Evolutionary conservation across 2,113 vertebrate genomes (phyloP).

Genomic region (Pholis gunnellus): DNA sequence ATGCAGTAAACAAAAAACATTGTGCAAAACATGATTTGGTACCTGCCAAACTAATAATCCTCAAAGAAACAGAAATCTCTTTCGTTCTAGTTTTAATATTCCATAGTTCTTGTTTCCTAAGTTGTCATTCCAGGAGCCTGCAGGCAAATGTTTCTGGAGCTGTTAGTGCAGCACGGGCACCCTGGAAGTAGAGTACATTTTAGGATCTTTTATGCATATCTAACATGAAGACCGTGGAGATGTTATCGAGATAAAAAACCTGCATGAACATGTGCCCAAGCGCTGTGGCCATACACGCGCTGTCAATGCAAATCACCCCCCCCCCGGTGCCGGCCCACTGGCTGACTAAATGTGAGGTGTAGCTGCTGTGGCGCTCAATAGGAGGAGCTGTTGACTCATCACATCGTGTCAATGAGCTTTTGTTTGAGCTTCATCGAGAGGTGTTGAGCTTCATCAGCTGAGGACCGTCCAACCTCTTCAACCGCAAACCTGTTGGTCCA

Average conservation of each 20-base stretch:
- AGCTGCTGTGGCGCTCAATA: conserved; percentile 62
- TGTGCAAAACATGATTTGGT: conserved; percentile 47
- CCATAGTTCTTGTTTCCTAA: conserved; percentile 48
- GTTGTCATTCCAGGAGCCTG: conserved; percentile 63
- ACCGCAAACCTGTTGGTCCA: conserved; percentile 15
- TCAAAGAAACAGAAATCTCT: conserved; percentile 49
- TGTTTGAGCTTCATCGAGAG: neutral
- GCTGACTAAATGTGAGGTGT: conserved; percentile 12
- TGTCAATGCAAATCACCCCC: conserved; percentile 51
- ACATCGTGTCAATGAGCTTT: conserved; percentile 14
- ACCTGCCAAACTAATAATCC: conserved; percentile 50
- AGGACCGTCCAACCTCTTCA: conserved; percentile 23
- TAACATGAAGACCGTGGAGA: conserved; percentile 54
- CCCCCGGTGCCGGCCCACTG: conserved; percentile 17
- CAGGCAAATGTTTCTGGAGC: conserved; percentile 51
- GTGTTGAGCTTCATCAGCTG: conserved; percentile 6
- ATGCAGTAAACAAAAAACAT: conserved; percentile 45
- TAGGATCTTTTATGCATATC: conserved; percentile 44
- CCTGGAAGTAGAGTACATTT: conserved; percentile 49
- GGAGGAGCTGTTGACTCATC: conserved; percentile 79
- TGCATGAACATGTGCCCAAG: conserved; percentile 39
- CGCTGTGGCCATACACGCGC: conserved; percentile 28
- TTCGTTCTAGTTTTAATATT: conserved; percentile 62
- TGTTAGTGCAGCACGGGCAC: conserved; percentile 27
- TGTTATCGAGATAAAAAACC: conserved; percentile 45